These are phyloP conservation scores for Theodoxus fluviatilis DNA, from an alignment of 2,888 invertebrate genomes.

Conservation along the genomic window DNA sequence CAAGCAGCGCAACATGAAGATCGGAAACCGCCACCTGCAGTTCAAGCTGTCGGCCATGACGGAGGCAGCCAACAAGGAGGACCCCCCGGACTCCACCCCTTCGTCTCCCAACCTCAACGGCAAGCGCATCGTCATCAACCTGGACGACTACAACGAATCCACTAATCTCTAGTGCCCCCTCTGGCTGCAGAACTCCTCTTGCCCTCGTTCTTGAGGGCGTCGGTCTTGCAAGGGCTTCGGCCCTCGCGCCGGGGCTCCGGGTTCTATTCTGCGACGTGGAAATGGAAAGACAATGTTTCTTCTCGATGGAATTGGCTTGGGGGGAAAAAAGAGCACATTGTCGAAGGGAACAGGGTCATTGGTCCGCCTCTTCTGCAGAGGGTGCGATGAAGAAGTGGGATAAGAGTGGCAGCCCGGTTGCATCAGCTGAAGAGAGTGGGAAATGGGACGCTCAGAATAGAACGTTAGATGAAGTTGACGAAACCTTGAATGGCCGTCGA, in stretches of 20 bases:
- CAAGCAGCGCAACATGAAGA: slow-evolving; percentile 79
- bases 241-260: not conserved
- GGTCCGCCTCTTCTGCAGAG: too few species aligned
- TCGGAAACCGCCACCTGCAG: slow-evolving; percentile 77
- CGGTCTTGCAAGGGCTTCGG: not conserved
- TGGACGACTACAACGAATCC: slow-evolving; percentile 59
- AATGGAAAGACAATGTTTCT: too few species aligned
- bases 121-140: slow-evolving; percentile 59
- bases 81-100: slow-evolving; percentile 51
- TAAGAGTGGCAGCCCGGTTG: too few species aligned
- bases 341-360: too few species aligned
- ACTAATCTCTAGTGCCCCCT: slow-evolving; percentile 48
- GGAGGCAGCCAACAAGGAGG: slow-evolving; percentile 73
- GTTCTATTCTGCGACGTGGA: not conserved
- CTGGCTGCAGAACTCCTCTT: not conserved
- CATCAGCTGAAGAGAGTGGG: too few species aligned
- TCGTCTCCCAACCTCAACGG: slow-evolving; percentile 59
- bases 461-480: too few species aligned
- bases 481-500: too few species aligned
- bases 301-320: too few species aligned
- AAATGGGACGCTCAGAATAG: too few species aligned
- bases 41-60: slow-evolving; percentile 83
- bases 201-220: too few species aligned
- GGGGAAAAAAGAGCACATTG: too few species aligned
- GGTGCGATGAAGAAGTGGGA: too few species aligned